Conservation (phyloP, 2,797 vertebrate species). For the Toxotes lorentzi region DNA sequence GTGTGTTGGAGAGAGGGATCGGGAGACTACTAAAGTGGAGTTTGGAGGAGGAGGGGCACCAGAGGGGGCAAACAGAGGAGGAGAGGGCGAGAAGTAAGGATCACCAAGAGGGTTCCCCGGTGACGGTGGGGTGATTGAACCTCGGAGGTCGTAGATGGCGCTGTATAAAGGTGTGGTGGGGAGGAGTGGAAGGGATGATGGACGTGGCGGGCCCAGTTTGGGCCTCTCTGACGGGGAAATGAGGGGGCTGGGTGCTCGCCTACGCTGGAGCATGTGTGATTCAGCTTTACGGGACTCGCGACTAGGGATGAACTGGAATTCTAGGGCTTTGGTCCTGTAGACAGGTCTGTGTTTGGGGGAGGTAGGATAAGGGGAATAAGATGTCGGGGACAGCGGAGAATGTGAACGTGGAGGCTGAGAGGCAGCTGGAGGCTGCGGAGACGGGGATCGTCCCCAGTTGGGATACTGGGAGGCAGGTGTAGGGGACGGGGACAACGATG, state of each 20-base stretch:
- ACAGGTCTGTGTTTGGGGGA: slow-evolving; percentile 89
- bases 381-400: slow-evolving; percentile 82
- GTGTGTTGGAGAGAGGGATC: slow-evolving; percentile 93
- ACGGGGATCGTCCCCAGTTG: slow-evolving; percentile 84
- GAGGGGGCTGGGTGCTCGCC: slow-evolving; percentile 92
- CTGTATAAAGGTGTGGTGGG: slow-evolving; percentile 88
- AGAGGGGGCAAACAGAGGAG: slow-evolving; percentile 86
- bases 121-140: slow-evolving; percentile 88
- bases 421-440: slow-evolving; percentile 81
- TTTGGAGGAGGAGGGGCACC: slow-evolving; percentile 86
- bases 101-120: slow-evolving; percentile 88
- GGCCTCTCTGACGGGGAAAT: slow-evolving; percentile 91
- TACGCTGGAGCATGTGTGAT: slow-evolving; percentile 85
- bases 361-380: slow-evolving; percentile 84
- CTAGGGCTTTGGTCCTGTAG: slow-evolving; percentile 87
- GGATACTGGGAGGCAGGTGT: slow-evolving; percentile 86
- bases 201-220: slow-evolving; percentile 88
- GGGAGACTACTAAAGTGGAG: slow-evolving; percentile 83
- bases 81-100: slow-evolving; percentile 88
- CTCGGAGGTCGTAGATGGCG: slow-evolving; percentile 90
- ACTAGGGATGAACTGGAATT: slow-evolving; percentile 86
- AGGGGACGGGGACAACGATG: slow-evolving; percentile 83
- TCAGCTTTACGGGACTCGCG: slow-evolving; percentile 85
- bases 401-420: slow-evolving; percentile 80
- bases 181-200: slow-evolving; percentile 89